Evolutionary conservation across 2,888 invertebrate genomes (phyloP).

Genomic region (Lacanobia wlatinum): DNA sequence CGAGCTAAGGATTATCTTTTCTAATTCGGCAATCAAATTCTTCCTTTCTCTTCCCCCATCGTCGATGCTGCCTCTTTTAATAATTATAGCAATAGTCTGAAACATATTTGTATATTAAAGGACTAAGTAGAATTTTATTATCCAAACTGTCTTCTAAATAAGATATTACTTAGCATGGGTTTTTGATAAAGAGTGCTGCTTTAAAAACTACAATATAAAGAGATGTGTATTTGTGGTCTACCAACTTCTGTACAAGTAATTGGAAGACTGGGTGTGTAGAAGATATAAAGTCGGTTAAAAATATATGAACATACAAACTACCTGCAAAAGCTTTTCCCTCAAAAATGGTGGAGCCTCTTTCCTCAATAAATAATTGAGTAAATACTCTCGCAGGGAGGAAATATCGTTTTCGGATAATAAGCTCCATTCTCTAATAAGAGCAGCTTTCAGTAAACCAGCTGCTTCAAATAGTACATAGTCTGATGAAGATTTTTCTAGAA

Average conservation of each 20-base stretch:
- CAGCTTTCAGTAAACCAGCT: conserved; percentile 95
- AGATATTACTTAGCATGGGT: not conserved
- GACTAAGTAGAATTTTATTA: not conserved
- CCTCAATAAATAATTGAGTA: conserved; percentile 94
- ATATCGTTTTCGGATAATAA: conserved; percentile 93
- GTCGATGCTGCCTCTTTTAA: conserved; percentile 95
- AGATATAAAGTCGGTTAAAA: not conserved
- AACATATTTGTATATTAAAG: conserved; percentile 52
- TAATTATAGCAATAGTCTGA: conserved; percentile 96
- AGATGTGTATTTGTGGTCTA: no score
- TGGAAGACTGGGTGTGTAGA: not conserved
- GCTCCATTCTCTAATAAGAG: conserved; percentile 96
- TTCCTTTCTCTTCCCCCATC: conserved; percentile 93
- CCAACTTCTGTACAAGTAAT: not conserved
- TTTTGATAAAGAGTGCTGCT: no score
- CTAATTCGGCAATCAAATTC: conserved; percentile 93
- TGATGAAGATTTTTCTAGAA: conserved; percentile 93
- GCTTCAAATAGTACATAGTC: conserved; percentile 97
- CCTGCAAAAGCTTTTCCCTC: conserved; percentile 93
- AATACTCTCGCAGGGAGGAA: conserved; percentile 93
- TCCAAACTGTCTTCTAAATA: not conserved
- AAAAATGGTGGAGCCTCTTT: conserved; percentile 94
- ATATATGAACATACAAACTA: conserved; percentile 67
- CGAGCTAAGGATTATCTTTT: conserved; percentile 95
- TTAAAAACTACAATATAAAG: no score